A percentile compares a stretch with the other conserved stretches of the same genome.
These are phyloP conservation scores for Listronotus bonariensis DNA, from an alignment of 1,140 invertebrate species.

Conservation along the genomic window DNA sequence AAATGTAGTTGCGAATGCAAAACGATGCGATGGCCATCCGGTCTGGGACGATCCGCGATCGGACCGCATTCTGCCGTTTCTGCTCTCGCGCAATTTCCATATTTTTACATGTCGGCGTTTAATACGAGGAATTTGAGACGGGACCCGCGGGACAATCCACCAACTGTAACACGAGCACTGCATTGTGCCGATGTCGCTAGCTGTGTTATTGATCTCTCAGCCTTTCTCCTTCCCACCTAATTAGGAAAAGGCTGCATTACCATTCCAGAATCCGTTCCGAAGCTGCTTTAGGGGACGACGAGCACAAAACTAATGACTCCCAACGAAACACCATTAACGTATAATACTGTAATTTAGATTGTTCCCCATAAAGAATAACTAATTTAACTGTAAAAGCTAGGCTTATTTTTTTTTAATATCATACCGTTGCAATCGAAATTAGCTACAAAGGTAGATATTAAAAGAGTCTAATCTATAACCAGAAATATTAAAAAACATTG, in stretches of 20 bases:
- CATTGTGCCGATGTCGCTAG: constrained; percentile 46
- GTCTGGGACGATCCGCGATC: constrained; percentile 37
- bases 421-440: too few relatives aligned
- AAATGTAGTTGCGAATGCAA: constrained; percentile 55
- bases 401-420: neutral
- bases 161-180: constrained; percentile 40
- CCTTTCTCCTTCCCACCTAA: constrained; percentile 40
- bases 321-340: constrained; percentile 22
- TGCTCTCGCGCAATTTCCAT: constrained; percentile 51
- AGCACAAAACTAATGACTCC: constrained; percentile 7
- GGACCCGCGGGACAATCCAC: constrained; percentile 35
- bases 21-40: constrained; percentile 49
- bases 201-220: constrained; percentile 44
- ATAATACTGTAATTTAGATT: constrained; percentile 23
- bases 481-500: too few relatives aligned
- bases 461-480: too few relatives aligned
- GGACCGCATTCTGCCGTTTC: constrained; percentile 46
- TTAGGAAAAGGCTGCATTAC: constrained; percentile 38
- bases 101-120: constrained; percentile 53
- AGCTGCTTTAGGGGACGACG: constrained; percentile 5
- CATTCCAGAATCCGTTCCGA: constrained; percentile 19
- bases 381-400: neutral
- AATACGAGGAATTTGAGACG: constrained; percentile 46
- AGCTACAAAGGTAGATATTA: too few relatives aligned
- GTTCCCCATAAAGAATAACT: constrained; percentile 10